A percentile compares a stretch with the other conserved stretches of the same genome.
Evolutionary conservation across 1,140 invertebrate species (phyloP).

Genomic region (Pinna nobilis): DNA sequence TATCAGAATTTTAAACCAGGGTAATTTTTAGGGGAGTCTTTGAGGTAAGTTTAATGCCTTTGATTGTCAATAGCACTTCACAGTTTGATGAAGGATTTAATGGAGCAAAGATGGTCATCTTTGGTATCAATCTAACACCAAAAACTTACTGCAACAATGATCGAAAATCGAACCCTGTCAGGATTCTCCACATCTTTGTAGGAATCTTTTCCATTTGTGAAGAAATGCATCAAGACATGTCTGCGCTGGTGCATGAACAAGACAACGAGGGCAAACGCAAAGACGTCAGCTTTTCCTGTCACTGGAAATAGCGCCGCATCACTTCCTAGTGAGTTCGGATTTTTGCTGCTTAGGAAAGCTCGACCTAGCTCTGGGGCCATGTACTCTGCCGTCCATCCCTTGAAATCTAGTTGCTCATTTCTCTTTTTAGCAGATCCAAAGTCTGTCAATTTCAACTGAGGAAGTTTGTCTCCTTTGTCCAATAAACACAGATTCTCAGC

Average conservation of each 20-base stretch:
- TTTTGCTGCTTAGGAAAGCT: background rate
- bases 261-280: constrained; percentile 39
- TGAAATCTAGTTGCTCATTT: constrained; percentile 17
- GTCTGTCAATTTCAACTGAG: constrained; percentile 35
- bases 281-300: constrained; percentile 41
- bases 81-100: background rate
- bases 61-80: too few species aligned
- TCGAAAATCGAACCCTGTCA: background rate
- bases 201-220: constrained; percentile 18
- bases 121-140: background rate
- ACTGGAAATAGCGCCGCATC: constrained; percentile 6
- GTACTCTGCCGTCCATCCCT: constrained; percentile 45
- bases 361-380: constrained; percentile 40
- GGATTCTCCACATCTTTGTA: constrained; percentile 11
- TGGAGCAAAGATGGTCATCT: background rate
- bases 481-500: constrained; percentile 47
- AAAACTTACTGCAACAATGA: constrained; percentile 21
- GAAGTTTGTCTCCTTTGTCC: background rate
- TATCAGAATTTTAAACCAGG: background rate
- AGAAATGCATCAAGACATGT: constrained; percentile 30
- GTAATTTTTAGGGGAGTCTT: background rate
- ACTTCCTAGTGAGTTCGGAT: background rate
- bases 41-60: background rate
- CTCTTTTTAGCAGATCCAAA: constrained; percentile 43
- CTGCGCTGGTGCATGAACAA: constrained; percentile 36